Evolutionary conservation across 2,888 invertebrate genomes (phyloP).

Genomic region (Ormyrus rosae): DNA sequence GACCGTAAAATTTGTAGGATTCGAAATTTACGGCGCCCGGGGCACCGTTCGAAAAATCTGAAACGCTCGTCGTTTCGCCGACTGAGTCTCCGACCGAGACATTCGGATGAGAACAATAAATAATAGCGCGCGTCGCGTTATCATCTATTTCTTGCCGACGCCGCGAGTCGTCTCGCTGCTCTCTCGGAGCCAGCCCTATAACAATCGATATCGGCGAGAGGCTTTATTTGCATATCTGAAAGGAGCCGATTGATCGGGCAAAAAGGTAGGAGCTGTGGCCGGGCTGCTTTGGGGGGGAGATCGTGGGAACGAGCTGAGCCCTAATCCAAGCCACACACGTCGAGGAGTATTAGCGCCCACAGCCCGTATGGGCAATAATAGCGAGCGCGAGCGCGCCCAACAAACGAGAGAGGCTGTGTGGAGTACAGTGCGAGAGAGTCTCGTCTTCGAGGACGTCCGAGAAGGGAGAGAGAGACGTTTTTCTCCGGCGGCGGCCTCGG

Average conservation of each 20-base stretch:
- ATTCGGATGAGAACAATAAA: too few relatives aligned
- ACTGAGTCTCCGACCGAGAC: too few relatives aligned
- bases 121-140: not conserved
- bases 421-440: not conserved
- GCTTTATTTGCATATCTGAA: too few relatives aligned
- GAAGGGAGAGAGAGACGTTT: too few relatives aligned
- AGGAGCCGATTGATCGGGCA: not conserved
- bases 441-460: slow-evolving; percentile 25
- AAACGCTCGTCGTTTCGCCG: not conserved
- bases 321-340: not conserved
- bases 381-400: not conserved
- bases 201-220: not conserved
- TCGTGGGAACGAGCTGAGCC: slow-evolving; percentile 40
- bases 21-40: slow-evolving; percentile 37
- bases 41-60: slow-evolving; percentile 14
- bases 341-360: slow-evolving; percentile 31
- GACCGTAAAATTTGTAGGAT: slow-evolving; percentile 48
- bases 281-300: not conserved
- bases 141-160: not conserved
- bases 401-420: not conserved
- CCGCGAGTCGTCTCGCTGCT: not conserved
- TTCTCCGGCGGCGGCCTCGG: too few relatives aligned
- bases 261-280: not conserved
- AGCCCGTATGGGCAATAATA: slow-evolving; percentile 4
- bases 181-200: not conserved